Percentiles rank a stretch among this genome's conserved stretches.
These are phyloP conservation scores for Amazona finschi DNA, from an alignment of 2,797 vertebrate species.

Conservation along the genomic window DNA sequence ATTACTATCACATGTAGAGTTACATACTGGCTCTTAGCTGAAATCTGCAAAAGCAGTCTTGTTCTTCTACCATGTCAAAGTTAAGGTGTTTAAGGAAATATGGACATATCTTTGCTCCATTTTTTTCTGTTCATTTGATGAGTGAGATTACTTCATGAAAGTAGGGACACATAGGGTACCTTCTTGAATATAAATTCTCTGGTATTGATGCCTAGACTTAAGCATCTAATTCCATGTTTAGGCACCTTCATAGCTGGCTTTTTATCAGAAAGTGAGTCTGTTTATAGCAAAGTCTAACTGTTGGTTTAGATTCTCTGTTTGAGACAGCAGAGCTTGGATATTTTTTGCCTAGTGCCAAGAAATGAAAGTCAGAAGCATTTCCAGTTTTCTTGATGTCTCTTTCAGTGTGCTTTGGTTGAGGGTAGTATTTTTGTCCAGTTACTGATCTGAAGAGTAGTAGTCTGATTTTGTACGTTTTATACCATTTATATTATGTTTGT, in stretches of 20 bases:
- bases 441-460: not conserved
- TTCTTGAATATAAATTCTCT: slow-evolving; percentile 24
- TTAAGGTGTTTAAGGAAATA: slow-evolving; percentile 19
- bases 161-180: not conserved
- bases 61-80: slow-evolving; percentile 11
- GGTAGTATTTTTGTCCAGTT: not conserved
- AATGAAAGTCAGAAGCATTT: not conserved
- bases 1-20: slow-evolving; percentile 61
- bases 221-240: slow-evolving; percentile 6
- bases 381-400: not conserved
- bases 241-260: not conserved
- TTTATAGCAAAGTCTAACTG: slow-evolving; percentile 7
- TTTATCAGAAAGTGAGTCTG: not conserved
- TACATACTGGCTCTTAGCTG: slow-evolving; percentile 13
- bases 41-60: slow-evolving; percentile 49
- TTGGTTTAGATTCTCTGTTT: not conserved
- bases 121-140: slow-evolving; percentile 12
- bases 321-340: not conserved
- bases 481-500: not conserved
- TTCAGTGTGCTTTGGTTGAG: not conserved
- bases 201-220: not conserved
- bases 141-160: not conserved
- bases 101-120: not conserved
- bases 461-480: not conserved
- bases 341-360: slow-evolving; percentile 17